Evolutionary conservation across 2,888 invertebrate genomes (phyloP).

Genomic region (Dastarcus helophoroides): DNA sequence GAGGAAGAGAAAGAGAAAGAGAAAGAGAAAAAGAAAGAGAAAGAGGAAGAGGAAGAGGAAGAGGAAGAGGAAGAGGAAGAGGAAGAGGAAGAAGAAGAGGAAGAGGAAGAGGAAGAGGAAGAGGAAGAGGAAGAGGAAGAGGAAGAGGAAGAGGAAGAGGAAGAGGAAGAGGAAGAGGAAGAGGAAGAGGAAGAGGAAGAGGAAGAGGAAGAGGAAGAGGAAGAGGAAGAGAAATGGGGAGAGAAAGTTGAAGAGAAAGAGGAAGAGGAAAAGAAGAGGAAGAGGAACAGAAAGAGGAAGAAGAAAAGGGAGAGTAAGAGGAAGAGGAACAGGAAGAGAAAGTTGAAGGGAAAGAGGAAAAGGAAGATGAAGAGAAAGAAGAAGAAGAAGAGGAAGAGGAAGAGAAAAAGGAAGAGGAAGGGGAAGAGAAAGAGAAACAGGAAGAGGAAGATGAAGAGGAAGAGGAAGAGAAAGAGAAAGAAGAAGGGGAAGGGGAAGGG

Average conservation of each 20-base stretch:
- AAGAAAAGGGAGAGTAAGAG: slow-evolving; percentile 4
- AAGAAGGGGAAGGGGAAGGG: no score
- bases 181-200: slow-evolving; percentile 2
- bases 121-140: slow-evolving; percentile 2
- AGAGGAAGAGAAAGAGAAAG: slow-evolving; percentile 1
- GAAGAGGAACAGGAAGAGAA: slow-evolving; percentile 2
- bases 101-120: slow-evolving; percentile 1
- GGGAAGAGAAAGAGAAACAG: neutral
- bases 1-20: no score
- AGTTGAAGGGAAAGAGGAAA: no score
- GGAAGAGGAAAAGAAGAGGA: slow-evolving; percentile 1
- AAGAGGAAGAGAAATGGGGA: slow-evolving; percentile 3
- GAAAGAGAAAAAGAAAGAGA: no score
- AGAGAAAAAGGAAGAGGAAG: neutral
- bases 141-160: no score
- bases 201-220: neutral
- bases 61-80: no score
- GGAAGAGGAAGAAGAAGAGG: no score
- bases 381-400: neutral
- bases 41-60: no score
- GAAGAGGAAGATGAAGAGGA: neutral
- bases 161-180: slow-evolving; percentile 1
- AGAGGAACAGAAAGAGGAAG: no score
- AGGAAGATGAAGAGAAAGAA: neutral
- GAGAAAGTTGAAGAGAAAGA: no score